phyloP scores from a whole-genome alignment of 2,113 vertebrate species.

The Misgurnus anguillicaudatus region DNA sequence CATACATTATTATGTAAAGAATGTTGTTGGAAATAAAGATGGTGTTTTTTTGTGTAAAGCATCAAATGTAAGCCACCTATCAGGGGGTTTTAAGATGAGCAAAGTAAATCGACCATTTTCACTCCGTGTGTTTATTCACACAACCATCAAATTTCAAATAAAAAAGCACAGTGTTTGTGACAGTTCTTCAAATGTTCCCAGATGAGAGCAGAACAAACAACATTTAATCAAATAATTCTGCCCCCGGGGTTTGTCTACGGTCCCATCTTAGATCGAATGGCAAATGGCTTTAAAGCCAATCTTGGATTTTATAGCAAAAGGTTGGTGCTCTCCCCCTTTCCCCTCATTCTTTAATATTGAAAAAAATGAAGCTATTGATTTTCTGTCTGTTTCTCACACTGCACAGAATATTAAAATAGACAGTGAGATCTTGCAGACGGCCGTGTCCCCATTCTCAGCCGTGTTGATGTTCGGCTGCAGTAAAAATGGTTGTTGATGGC shows the following conservation, averaged over 20 bases:
- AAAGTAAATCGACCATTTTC: slow-evolving; percentile 6
- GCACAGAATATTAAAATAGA: slow-evolving; percentile 72
- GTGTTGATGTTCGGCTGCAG: slow-evolving; percentile 43
- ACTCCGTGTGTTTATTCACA: slow-evolving; percentile 1
- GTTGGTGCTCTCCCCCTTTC: slow-evolving; percentile 58
- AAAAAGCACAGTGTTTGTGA: slow-evolving; percentile 25
- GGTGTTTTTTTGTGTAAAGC: background rate
- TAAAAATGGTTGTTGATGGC: slow-evolving; percentile 46
- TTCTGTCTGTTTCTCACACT: slow-evolving; percentile 69
- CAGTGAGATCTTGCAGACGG: slow-evolving; percentile 60
- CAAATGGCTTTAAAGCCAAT: slow-evolving; percentile 63
- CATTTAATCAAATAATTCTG: slow-evolving; percentile 61
- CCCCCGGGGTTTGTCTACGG: slow-evolving; percentile 55
- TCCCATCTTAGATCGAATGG: slow-evolving; percentile 59
- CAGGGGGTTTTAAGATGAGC: background rate
- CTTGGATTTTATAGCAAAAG: slow-evolving; percentile 60
- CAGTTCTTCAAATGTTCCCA: slow-evolving; percentile 29
- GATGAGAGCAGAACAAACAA: slow-evolving; percentile 45
- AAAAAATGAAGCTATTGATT: slow-evolving; percentile 72
- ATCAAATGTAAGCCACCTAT: background rate
- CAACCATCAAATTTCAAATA: background rate
- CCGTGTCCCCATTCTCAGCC: slow-evolving; percentile 35
- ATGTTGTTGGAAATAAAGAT: background rate
- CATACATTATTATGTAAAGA: too few species aligned
- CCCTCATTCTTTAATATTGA: slow-evolving; percentile 66